Conservation (phyloP, 2,113 vertebrate species). For the Oostethus manadensis region DNA sequence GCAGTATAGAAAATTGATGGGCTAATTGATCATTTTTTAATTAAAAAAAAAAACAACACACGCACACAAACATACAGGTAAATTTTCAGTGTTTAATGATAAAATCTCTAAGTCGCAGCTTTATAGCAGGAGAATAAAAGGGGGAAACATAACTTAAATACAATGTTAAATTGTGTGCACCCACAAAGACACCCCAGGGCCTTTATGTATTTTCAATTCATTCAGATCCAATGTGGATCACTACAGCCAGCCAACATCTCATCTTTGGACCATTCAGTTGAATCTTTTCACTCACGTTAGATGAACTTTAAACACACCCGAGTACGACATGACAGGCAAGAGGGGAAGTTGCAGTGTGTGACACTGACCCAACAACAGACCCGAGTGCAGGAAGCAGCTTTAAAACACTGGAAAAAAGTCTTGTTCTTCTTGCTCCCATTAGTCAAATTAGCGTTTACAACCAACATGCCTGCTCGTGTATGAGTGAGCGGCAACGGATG, state of each 20-base stretch:
- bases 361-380: neutral
- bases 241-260: neutral
- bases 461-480: constrained; percentile 15
- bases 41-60: constrained; percentile 7
- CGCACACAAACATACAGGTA: constrained; percentile 10
- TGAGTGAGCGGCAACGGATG: constrained; percentile 14
- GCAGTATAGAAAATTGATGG: too few relatives aligned
- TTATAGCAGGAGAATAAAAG: constrained; percentile 6
- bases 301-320: neutral
- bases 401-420: constrained; percentile 3
- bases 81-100: constrained; percentile 17
- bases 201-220: neutral
- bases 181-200: constrained; percentile 8
- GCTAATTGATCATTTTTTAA: constrained; percentile 15
- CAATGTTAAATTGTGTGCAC: constrained; percentile 1
- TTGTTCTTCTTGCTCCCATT: constrained; percentile 15
- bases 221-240: constrained; percentile 60
- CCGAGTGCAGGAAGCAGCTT: constrained; percentile 6
- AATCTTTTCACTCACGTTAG: too few relatives aligned
- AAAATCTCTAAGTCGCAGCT: neutral
- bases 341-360: neutral
- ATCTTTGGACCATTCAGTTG: too few relatives aligned
- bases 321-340: neutral
- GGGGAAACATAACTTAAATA: constrained; percentile 13
- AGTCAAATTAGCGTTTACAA: constrained; percentile 15